A percentile compares a stretch with the other conserved stretches of the same genome.
phyloP scores from a whole-genome alignment of 2,113 vertebrate genomes.

The Tapirus terrestris region DNA sequence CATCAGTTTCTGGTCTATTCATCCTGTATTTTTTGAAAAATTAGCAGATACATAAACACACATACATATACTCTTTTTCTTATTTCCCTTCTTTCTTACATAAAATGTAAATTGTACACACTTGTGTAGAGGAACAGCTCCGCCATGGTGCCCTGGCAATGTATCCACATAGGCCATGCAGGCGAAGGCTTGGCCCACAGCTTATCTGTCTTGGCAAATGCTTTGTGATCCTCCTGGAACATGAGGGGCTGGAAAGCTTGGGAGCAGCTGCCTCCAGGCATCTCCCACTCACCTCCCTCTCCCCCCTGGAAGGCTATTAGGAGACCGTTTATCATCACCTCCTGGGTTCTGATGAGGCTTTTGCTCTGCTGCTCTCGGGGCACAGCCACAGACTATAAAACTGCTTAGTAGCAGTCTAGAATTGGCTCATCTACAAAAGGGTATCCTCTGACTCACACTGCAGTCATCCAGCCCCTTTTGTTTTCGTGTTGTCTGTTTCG shows the following conservation, averaged over 20 bases:
- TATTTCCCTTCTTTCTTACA: not conserved
- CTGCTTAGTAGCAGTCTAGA: not conserved
- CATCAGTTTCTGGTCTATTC: not conserved
- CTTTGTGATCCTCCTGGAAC: not conserved
- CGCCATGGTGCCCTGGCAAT: not conserved
- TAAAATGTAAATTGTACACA: not conserved
- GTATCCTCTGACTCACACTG: not conserved
- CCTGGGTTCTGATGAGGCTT: not conserved
- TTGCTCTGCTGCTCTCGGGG: not conserved
- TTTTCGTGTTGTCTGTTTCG: not conserved
- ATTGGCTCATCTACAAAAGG: rapidly evolving
- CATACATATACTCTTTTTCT: not conserved
- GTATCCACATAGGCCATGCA: rapidly evolving
- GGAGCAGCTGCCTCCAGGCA: not conserved
- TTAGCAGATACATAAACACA: constrained; percentile 21
- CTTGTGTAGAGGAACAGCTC: not conserved
- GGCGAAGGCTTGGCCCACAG: not conserved
- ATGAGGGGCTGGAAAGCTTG: not conserved
- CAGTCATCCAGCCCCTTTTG: not conserved
- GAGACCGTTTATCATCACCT: not conserved
- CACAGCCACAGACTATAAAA: not conserved
- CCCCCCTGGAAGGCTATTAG: not conserved
- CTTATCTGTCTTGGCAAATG: not conserved
- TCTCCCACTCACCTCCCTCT: not conserved
- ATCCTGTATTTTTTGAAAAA: not conserved